Evolutionary conservation across 53 echinoderm and acorn worm species (phyloP), one percentile per base, ranked within the genome.

Genomic region (Astropecten irregularis): DNA sequence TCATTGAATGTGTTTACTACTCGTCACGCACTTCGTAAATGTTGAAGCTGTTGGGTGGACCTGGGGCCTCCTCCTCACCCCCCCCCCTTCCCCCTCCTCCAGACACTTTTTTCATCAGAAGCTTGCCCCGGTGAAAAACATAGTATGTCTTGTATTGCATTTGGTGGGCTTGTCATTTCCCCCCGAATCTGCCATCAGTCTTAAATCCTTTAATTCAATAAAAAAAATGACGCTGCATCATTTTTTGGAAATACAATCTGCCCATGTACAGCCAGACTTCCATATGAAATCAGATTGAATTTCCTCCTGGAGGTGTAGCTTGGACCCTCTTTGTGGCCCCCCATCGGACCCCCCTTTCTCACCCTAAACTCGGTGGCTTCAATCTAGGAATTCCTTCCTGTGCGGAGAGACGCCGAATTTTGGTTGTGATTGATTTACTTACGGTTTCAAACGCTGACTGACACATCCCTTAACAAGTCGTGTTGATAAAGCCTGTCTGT

Each of bases 351-450:
- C 77, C 62, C 79, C 79, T 27, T 40, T 40, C 26, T 79, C 79
- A 62, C 79, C 61, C 59, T 62, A 39, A 26, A 19, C 79, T 61
- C 62, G 56, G 21, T 79, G 79, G 79, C 79, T 79, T 62, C 79
- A 79, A 79, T 79, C 60, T 79, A 20, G 21, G 62, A 23, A 79
- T 79, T 62, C 79, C 79, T 79, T 79, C 79, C 79, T 79, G 79
- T n/a, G 79, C 47, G 19, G 79, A 79, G 61, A 42, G 79, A 79
- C 27, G 32, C 7, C 30, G 42, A 60, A 79, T 79, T 60, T 60
- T 62, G 79, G 61, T 61, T 79, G 53, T 79, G 79, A 79, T 79
- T 79, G 60, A 61, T 62, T 59, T 47, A 44, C 79, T 60, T 79
- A 61, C 44, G 42, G 44, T 42, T 79, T 68, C 46, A 47, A 79